These are phyloP conservation scores for Xiphophorus couchianus DNA, from an alignment of 2,113 vertebrate genomes.

Conservation along the genomic window DNA sequence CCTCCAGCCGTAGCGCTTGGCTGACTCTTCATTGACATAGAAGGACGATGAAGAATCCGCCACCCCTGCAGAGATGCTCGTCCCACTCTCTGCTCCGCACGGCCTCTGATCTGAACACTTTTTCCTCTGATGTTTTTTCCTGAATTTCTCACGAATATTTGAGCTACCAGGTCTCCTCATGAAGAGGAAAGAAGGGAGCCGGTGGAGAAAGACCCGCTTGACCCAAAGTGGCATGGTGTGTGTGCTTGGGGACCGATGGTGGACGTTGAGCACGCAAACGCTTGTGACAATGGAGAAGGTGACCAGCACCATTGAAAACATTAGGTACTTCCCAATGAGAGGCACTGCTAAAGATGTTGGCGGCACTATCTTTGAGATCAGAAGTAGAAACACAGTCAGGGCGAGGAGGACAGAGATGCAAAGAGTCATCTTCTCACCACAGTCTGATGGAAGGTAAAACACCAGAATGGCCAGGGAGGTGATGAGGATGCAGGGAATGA, in stretches of 20 bases:
- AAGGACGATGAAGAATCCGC: slow-evolving; percentile 70
- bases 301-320: slow-evolving; percentile 85
- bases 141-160: slow-evolving; percentile 75
- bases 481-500: slow-evolving; percentile 84
- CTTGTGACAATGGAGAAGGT: slow-evolving; percentile 87
- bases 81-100: slow-evolving; percentile 49
- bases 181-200: slow-evolving; percentile 79
- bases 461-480: slow-evolving; percentile 84
- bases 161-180: slow-evolving; percentile 80
- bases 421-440: slow-evolving; percentile 85
- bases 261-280: slow-evolving; percentile 83
- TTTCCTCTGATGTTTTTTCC: slow-evolving; percentile 72
- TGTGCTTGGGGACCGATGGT: slow-evolving; percentile 84
- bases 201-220: slow-evolving; percentile 77
- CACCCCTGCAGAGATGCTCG: slow-evolving; percentile 30
- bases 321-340: slow-evolving; percentile 85
- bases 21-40: slow-evolving; percentile 78
- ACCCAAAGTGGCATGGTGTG: slow-evolving; percentile 85
- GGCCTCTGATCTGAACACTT: slow-evolving; percentile 64
- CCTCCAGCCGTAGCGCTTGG: slow-evolving; percentile 76
- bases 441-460: slow-evolving; percentile 85
- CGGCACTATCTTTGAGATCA: slow-evolving; percentile 86
- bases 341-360: slow-evolving; percentile 84
- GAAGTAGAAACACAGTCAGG: slow-evolving; percentile 84
- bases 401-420: slow-evolving; percentile 85